Percentiles rank a stretch among this genome's conserved stretches.
phyloP scores from a whole-genome alignment of 2,888 invertebrate species.

The Steinernema scapterisci region DNA sequence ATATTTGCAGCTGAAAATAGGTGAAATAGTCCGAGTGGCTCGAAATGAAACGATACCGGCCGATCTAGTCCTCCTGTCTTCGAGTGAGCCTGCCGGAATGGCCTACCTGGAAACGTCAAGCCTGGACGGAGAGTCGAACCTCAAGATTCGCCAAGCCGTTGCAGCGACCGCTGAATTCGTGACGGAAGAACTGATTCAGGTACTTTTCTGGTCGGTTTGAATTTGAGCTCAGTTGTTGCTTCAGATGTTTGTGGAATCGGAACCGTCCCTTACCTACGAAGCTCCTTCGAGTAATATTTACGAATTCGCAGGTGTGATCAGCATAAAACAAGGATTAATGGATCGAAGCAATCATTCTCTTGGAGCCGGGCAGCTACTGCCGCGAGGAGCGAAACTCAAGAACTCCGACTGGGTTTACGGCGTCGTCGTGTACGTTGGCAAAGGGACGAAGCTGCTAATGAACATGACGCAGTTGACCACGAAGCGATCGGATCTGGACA shows the following conservation, averaged over 20 bases:
- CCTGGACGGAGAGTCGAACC: constrained; percentile 95
- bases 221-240: constrained; percentile 69
- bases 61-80: constrained; percentile 81
- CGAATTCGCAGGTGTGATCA: constrained; percentile 83
- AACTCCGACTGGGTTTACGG: constrained; percentile 94
- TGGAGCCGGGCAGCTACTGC: constrained; percentile 72
- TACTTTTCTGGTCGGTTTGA: background rate
- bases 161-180: background rate
- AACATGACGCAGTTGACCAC: constrained; percentile 83
- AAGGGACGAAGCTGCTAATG: constrained; percentile 94
- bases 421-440: constrained; percentile 93
- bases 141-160: constrained; percentile 84
- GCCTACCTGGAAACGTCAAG: constrained; percentile 98
- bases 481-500: constrained; percentile 75
- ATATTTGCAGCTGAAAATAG: constrained; percentile 69
- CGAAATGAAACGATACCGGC: constrained; percentile 94
- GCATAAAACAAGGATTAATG: background rate
- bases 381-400: constrained; percentile 90
- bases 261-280: constrained; percentile 88
- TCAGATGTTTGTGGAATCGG: constrained; percentile 77
- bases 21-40: constrained; percentile 87
- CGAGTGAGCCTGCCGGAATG: constrained; percentile 91
- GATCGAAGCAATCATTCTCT: background rate
- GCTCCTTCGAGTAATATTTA: constrained; percentile 91
- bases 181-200: background rate